Conservation (phyloP, 2,888 invertebrate genomes). For the Metopia argyrocephala region DNA sequence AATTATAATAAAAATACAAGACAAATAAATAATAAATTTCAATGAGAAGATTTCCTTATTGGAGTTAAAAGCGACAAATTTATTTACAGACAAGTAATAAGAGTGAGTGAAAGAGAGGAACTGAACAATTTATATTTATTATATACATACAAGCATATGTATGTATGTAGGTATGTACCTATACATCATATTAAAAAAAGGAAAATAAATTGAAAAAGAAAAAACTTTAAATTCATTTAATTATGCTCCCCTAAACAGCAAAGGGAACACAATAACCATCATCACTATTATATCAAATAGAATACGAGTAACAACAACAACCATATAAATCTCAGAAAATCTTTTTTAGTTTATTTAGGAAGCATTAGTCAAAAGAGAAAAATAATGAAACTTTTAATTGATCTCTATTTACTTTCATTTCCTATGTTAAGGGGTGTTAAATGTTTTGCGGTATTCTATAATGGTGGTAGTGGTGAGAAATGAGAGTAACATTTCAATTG, state of each 20-base stretch:
- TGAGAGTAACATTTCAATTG: not conserved
- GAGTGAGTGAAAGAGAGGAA: conserved; percentile 47
- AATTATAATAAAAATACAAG: conserved; percentile 38
- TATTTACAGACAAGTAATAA: conserved; percentile 16
- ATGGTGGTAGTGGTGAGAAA: not conserved
- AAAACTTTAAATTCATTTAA: not conserved
- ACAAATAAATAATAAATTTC: conserved; percentile 49
- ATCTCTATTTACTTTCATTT: not conserved
- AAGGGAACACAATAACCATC: conserved; percentile 4
- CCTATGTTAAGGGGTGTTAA: not conserved
- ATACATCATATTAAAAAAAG: too few species aligned
- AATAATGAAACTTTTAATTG: not conserved
- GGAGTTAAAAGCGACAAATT: conserved; percentile 63
- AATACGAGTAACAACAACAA: not conserved
- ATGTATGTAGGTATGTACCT: not conserved
- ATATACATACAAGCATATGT: conserved; percentile 8
- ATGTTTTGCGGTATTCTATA: too few species aligned
- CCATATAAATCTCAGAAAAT: not conserved
- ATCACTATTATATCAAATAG: not conserved
- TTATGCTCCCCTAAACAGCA: not conserved
- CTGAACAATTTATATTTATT: conserved; percentile 63
- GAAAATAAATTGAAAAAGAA: not conserved
- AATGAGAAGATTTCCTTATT: conserved; percentile 62
- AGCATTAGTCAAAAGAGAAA: not conserved
- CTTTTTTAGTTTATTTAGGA: not conserved